phyloP scores from a whole-genome alignment of 2,888 invertebrate species.

The Tipula vernalis region DNA sequence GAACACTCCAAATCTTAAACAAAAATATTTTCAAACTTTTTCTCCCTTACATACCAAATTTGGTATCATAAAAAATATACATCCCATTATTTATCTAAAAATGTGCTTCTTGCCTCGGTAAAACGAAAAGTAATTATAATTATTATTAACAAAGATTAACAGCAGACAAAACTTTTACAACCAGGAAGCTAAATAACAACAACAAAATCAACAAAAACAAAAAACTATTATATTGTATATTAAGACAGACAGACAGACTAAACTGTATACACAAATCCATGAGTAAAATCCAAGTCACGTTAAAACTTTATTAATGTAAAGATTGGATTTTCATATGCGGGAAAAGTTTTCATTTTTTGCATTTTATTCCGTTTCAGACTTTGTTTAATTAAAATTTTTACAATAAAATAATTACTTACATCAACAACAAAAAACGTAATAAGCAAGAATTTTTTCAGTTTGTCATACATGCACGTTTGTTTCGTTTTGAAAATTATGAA shows the following conservation, averaged over 20 bases:
- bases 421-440: not conserved
- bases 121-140: not conserved
- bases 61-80: no score
- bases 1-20: no score
- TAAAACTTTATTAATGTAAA: not conserved
- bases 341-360: not conserved
- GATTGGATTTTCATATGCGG: not conserved
- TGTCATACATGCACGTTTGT: not conserved
- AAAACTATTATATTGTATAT: not conserved
- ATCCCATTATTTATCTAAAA: not conserved
- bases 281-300: not conserved
- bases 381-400: not conserved
- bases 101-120: not conserved
- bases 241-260: not conserved
- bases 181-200: not conserved
- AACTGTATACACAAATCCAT: not conserved
- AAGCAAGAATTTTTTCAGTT: not conserved
- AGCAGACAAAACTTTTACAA: not conserved
- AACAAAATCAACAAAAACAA: not conserved
- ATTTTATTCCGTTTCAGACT: not conserved
- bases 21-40: no score
- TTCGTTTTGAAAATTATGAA: not conserved
- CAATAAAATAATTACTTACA: not conserved
- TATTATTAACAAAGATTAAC: not conserved
- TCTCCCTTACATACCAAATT: no score